Evolutionary conservation across 2,113 vertebrate genomes (phyloP).

Genomic region (Girardinichthys multiradiatus): DNA sequence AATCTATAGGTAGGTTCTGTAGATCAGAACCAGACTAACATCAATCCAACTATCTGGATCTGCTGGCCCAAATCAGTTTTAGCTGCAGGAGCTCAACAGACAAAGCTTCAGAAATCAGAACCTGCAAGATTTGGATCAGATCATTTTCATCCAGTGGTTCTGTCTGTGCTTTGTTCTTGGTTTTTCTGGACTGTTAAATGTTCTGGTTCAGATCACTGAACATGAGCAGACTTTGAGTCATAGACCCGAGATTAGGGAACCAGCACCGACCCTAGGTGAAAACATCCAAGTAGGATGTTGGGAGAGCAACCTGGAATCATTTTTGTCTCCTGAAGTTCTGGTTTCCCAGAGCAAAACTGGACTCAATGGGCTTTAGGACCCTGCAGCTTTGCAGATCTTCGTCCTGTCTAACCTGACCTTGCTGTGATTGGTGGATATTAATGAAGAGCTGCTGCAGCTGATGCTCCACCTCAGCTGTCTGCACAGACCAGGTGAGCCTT

Average conservation of each 20-base stretch:
- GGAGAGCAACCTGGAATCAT: neutral
- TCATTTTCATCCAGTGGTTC: neutral
- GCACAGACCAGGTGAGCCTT: slow-evolving; percentile 43
- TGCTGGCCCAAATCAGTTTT: neutral
- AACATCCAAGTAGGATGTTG: neutral
- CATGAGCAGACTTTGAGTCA: too few species aligned
- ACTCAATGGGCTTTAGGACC: slow-evolving; percentile 20
- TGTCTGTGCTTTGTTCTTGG: neutral
- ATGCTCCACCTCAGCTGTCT: slow-evolving; percentile 36
- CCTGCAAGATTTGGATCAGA: neutral
- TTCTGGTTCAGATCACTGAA: neutral
- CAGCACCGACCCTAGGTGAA: too few species aligned
- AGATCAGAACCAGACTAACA: neutral
- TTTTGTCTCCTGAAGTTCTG: neutral
- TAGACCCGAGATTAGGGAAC: too few species aligned
- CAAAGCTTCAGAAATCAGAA: neutral
- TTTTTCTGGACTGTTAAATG: neutral
- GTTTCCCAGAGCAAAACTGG: slow-evolving; percentile 1
- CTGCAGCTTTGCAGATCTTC: slow-evolving; percentile 4
- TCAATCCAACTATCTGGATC: neutral
- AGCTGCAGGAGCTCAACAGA: neutral
- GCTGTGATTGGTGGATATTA: slow-evolving; percentile 42
- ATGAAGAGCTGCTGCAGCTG: slow-evolving; percentile 24
- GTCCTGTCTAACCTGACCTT: slow-evolving; percentile 1
- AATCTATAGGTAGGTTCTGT: too few species aligned